phyloP scores from a whole-genome alignment of 2,888 invertebrate genomes.

The Trachelus troglodyta region DNA sequence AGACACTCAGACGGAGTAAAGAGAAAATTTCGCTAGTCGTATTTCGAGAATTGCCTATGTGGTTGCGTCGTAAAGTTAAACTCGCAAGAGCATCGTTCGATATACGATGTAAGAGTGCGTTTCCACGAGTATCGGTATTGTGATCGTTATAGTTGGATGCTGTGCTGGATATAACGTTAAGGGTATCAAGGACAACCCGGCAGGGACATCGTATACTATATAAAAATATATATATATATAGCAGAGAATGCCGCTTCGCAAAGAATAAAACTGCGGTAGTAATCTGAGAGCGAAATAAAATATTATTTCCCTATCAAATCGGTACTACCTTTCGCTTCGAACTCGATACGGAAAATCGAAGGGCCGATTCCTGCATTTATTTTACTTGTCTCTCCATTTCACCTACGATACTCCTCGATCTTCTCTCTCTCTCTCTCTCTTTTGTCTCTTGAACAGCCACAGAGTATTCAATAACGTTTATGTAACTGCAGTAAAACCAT shows the following conservation, averaged over 20 bases:
- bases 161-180: background rate
- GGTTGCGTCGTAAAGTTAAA: conserved; percentile 32
- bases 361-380: conserved; percentile 48
- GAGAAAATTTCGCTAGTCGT: background rate
- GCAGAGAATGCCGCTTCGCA: conserved; percentile 31
- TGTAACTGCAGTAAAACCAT: conserved; percentile 48
- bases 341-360: conserved; percentile 21
- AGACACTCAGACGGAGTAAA: background rate
- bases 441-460: conserved; percentile 37
- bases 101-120: conserved; percentile 10
- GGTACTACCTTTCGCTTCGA: conserved; percentile 52
- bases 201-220: background rate
- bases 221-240: background rate
- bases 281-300: conserved; percentile 57
- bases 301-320: conserved; percentile 62
- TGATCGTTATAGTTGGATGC: background rate
- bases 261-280: conserved; percentile 46
- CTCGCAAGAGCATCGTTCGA: conserved; percentile 15
- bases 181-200: background rate
- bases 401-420: conserved; percentile 10
- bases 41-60: conserved; percentile 10
- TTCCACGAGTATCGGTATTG: background rate
- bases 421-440: conserved; percentile 26
- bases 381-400: conserved; percentile 31
- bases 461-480: conserved; percentile 58